These are phyloP conservation scores for Drosophila fungiperda DNA, from an alignment of 2,888 invertebrate species.

Conservation along the genomic window DNA sequence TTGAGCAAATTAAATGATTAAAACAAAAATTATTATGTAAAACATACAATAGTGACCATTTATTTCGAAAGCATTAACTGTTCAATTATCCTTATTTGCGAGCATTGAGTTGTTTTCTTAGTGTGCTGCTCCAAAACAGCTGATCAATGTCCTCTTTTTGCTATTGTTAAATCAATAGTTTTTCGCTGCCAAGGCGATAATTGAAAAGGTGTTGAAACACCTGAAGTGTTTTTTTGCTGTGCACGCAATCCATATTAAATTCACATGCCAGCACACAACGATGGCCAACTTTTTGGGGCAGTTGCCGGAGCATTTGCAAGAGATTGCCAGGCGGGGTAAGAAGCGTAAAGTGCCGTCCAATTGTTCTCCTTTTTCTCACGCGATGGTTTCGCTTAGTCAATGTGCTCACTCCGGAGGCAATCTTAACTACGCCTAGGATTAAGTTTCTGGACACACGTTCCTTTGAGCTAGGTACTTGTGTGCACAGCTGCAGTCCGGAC, in stretches of 20 bases:
- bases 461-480: constrained; percentile 42
- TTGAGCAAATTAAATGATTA: constrained; percentile 63
- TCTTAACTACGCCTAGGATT: constrained; percentile 70
- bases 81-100: not conserved
- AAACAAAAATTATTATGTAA: constrained; percentile 61
- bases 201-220: constrained; percentile 72
- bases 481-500: constrained; percentile 71
- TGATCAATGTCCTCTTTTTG: constrained; percentile 8
- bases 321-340: constrained; percentile 75
- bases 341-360: not conserved
- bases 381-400: constrained; percentile 65
- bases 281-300: constrained; percentile 80
- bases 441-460: constrained; percentile 68
- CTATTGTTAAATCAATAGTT: constrained; percentile 67
- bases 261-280: constrained; percentile 36
- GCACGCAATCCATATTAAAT: constrained; percentile 43
- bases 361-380: not conserved
- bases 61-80: not conserved
- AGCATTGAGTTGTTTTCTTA: not conserved
- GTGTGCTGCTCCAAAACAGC: constrained; percentile 15
- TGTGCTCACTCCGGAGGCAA: constrained; percentile 74
- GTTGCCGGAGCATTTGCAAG: constrained; percentile 71
- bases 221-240: constrained; percentile 46
- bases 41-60: constrained; percentile 26
- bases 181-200: constrained; percentile 53